These are phyloP conservation scores for Acomys russatus DNA, from an alignment of 2,797 vertebrate species.

Conservation along the genomic window DNA sequence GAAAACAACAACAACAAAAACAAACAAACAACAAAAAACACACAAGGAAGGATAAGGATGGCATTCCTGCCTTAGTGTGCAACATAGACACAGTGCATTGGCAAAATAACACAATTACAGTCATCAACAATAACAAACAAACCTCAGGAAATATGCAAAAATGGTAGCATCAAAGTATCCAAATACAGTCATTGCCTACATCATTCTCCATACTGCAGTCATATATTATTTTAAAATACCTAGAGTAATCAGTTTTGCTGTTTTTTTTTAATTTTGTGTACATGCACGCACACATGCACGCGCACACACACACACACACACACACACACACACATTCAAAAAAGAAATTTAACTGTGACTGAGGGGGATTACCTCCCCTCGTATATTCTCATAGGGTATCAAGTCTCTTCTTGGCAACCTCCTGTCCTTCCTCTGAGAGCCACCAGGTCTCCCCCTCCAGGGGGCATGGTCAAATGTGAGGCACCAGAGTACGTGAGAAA, in stretches of 20 bases:
- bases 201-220: neutral
- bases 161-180: constrained; percentile 21
- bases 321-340: too few species aligned
- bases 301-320: neutral
- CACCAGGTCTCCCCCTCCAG: too few species aligned
- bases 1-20: neutral
- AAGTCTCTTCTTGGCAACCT: too few species aligned
- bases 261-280: neutral
- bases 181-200: neutral
- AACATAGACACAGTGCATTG: neutral
- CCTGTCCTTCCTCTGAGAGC: too few species aligned
- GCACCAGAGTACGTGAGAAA: too few species aligned
- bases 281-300: neutral
- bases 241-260: neutral
- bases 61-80: neutral
- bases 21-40: neutral
- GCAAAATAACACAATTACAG: constrained; percentile 44
- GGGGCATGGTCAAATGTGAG: too few species aligned
- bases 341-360: too few species aligned
- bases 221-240: neutral
- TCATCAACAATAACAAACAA: neutral
- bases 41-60: neutral
- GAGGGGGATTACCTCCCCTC: too few species aligned
- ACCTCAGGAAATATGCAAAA: neutral
- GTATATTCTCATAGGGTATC: too few species aligned